Base-by-base conservation (phyloP, 1,140 invertebrate species). In the Macrotrachela quadricornifera region DNA sequence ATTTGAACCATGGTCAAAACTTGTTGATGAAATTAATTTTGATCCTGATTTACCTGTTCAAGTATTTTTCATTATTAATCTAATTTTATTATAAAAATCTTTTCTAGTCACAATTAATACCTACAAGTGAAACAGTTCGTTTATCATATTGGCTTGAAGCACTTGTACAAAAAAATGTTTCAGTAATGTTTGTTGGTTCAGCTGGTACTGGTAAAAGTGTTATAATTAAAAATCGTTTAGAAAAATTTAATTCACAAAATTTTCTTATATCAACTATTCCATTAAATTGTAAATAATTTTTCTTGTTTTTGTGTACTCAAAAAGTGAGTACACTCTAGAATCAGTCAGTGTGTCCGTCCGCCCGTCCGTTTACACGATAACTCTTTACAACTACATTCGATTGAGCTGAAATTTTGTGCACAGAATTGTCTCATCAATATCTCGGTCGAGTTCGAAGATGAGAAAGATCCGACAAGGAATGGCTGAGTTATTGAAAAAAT, bases 181-280 rank as follows among this genome's bases (percentile, higher is more conserved):
- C 40, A 2, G 68, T 70, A 6, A 12, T 70, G 53, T 65, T 61
- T 57, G 60, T 69, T 45, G 69, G 69, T 16, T 67, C 69, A 8
- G 69, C 69, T 47, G 69, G 69, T 42, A 71, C 67, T 17, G 68
- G 68, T 9, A 71, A 71, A 57, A 69, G 68, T 1, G 50, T 71
- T 9, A 44, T 42, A 3, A 42, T 13, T 14, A 42, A 42, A 3
- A 42, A 42, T 13, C 15, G 40, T 6, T 15, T 42, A 4, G 15
- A 15, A 4, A 14, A 42, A 14, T 42, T 42, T 14, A 42, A 42
- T 42, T 2, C 13, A 14, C 13, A 42, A 42, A 42, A 42, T 15
- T 42, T 14, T 10, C 2, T 13, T 3, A 15, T 42, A 3, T 14
- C 40, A 13, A 42, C 12, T 11, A 42, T 42, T 14, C 15, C 40